phyloP scores from a whole-genome alignment of 2,113 vertebrate genomes.

The Columba janthina region DNA sequence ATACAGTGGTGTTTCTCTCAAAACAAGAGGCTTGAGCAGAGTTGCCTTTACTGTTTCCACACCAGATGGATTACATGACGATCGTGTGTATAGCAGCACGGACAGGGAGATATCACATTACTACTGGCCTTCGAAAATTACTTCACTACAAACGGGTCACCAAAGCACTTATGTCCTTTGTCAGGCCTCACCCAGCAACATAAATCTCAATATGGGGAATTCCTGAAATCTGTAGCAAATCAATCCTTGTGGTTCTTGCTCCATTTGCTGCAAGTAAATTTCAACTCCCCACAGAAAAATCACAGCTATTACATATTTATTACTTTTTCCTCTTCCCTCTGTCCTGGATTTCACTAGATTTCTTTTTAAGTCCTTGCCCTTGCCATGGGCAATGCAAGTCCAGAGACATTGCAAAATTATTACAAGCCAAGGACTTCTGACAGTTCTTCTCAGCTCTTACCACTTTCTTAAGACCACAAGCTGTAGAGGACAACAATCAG shows the following conservation, averaged over 20 bases:
- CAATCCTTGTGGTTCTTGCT: not conserved
- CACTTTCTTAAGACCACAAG: not conserved
- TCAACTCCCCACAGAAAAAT: not conserved
- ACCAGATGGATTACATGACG: not conserved
- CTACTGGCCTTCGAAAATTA: not conserved
- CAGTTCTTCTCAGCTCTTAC: not conserved
- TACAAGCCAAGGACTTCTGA: not conserved
- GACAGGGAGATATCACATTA: not conserved
- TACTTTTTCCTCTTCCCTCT: not conserved
- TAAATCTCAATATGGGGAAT: not conserved
- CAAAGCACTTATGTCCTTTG: not conserved
- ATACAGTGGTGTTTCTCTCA: not conserved
- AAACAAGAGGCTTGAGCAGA: not conserved
- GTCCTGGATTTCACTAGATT: not conserved
- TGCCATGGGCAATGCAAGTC: not conserved
- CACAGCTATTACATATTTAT: not conserved
- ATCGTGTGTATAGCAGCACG: not conserved
- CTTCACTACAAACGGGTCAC: not conserved
- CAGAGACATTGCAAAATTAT: not conserved
- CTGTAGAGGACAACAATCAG: not conserved
- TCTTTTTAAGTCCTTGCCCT: not conserved
- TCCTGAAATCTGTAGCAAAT: not conserved
- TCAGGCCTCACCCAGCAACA: not conserved
- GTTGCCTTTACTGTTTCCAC: not conserved
- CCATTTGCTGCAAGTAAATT: not conserved